Evolutionary conservation across 2,113 vertebrate species (phyloP).

Genomic region (Nicator chloris): DNA sequence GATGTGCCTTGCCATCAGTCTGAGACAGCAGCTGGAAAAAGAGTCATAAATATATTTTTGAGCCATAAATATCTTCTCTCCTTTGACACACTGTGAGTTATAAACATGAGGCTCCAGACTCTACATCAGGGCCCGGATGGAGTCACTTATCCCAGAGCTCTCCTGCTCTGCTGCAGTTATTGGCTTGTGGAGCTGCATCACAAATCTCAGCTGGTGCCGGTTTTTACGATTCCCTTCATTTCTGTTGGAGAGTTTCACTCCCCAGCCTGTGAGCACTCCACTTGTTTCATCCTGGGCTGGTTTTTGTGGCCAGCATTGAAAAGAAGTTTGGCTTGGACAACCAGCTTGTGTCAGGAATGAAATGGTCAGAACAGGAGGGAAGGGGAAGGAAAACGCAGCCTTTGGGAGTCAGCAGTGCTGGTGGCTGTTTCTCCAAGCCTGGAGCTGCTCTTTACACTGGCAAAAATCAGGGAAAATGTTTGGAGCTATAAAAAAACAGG

Average conservation of each 20-base stretch:
- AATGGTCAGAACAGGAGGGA: neutral
- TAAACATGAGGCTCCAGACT: neutral
- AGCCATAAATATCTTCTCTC: neutral
- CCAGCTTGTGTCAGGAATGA: neutral
- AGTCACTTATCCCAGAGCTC: neutral
- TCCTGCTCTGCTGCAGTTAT: neutral
- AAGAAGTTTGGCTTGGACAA: neutral
- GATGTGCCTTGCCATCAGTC: neutral
- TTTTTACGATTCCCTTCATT: neutral
- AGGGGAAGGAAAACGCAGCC: neutral
- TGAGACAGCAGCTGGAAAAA: neutral
- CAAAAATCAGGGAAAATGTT: neutral
- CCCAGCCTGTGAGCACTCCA: rapidly evolving
- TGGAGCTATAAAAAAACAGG: neutral
- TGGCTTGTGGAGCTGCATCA: neutral
- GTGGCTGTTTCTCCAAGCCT: neutral
- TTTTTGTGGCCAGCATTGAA: neutral
- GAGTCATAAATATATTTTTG: neutral
- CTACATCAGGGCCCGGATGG: neutral
- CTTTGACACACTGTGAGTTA: neutral
- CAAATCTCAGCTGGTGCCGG: rapidly evolving
- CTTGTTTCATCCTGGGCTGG: rapidly evolving
- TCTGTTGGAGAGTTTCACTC: neutral
- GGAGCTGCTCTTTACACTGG: neutral
- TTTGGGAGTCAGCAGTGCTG: neutral